Percentiles rank a stretch among this genome's conserved stretches.
Conservation (phyloP, 2,113 vertebrate genomes). For the Epinephelus cyanopodus region DNA sequence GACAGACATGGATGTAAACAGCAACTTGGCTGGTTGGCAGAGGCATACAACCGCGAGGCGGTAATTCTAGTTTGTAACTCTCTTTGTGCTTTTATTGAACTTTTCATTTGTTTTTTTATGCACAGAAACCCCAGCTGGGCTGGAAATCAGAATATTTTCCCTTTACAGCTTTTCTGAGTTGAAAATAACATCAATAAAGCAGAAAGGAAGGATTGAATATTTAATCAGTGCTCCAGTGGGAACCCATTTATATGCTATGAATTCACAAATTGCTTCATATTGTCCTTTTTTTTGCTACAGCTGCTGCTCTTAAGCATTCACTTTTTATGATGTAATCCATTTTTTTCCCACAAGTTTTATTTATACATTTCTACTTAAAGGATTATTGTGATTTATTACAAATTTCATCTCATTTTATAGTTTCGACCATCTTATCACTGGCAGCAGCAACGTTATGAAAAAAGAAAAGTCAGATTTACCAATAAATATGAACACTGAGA, state of each 20-base stretch:
- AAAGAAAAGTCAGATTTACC: neutral
- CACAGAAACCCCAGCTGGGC: neutral
- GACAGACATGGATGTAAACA: no score
- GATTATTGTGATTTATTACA: neutral
- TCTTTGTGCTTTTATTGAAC: neutral
- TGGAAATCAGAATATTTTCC: conserved; percentile 3
- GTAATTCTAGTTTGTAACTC: no score
- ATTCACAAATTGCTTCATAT: conserved; percentile 33
- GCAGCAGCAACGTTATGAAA: neutral
- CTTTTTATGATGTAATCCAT: conserved; percentile 22
- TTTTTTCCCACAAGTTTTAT: neutral
- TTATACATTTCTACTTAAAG: neutral
- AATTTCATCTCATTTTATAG: neutral
- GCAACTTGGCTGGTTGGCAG: no score
- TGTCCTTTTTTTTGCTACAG: neutral
- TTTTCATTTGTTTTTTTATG: neutral
- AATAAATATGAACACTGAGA: neutral
- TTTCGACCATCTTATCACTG: neutral
- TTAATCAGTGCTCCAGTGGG: conserved; percentile 31
- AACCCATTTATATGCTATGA: conserved; percentile 12
- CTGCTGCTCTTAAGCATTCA: neutral
- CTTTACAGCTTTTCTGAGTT: neutral
- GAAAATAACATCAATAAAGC: conserved; percentile 34
- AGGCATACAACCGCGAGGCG: no score
- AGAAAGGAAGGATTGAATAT: conserved; percentile 55